Evolutionary conservation across 2,888 invertebrate species (phyloP).

Genomic region (Heliconius sara): DNA sequence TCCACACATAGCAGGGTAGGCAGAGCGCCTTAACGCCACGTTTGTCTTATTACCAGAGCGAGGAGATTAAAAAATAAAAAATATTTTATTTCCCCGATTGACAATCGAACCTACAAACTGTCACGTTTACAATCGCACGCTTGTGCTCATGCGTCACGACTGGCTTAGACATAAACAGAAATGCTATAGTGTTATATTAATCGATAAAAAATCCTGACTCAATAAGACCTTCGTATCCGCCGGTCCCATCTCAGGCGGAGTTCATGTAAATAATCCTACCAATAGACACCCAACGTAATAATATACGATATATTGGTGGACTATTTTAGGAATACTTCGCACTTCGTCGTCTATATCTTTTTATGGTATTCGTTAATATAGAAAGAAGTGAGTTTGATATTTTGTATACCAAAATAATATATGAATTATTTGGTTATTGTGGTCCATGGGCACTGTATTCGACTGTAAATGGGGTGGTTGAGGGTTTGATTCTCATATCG

Average conservation of each 20-base stretch:
- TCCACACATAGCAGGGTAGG: no score
- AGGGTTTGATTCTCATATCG: no score
- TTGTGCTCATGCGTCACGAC: no score
- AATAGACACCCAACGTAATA: constrained; percentile 12
- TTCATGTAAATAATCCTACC: constrained; percentile 27
- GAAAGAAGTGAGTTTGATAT: neutral
- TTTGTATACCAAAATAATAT: no score
- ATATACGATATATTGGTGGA: constrained; percentile 15
- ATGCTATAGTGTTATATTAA: neutral
- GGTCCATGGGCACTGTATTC: no score
- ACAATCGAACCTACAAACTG: no score
- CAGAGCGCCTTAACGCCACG: no score
- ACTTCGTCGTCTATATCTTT: neutral
- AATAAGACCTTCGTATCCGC: constrained; percentile 29
- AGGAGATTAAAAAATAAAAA: no score
- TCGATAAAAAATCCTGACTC: constrained; percentile 19
- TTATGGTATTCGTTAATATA: neutral
- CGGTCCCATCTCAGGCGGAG: constrained; percentile 25
- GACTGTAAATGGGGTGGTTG: neutral
- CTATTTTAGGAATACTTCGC: constrained; percentile 16
- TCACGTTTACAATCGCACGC: no score
- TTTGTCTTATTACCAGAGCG: no score
- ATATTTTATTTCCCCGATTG: no score
- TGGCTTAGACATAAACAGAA: neutral
- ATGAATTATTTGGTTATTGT: no score